phyloP scores from a whole-genome alignment of 2,888 invertebrate species.

The Leucania comma region DNA sequence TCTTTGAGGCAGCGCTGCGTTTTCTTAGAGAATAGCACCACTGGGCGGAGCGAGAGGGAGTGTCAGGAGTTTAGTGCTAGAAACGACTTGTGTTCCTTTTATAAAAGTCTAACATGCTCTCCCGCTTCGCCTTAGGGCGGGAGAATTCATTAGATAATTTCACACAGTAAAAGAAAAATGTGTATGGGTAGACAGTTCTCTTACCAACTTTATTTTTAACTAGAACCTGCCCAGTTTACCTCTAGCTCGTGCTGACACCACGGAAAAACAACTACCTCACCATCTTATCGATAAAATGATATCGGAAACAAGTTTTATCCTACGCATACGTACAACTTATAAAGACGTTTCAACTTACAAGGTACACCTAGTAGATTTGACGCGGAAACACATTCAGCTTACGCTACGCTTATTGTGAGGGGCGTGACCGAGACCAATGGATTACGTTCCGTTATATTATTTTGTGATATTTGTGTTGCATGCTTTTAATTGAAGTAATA shows the following conservation, averaged over 20 bases:
- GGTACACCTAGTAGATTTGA: conserved; percentile 34
- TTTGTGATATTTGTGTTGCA: conserved; percentile 38
- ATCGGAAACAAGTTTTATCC: conserved; percentile 51
- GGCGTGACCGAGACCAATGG: conserved; percentile 54
- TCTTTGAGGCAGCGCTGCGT: too few species aligned
- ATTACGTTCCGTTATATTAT: conserved; percentile 34
- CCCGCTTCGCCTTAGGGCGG: too few species aligned
- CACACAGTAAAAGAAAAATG: too few species aligned
- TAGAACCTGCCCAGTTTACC: conserved; percentile 3
- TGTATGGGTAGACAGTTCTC: too few species aligned
- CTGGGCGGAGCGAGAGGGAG: too few species aligned
- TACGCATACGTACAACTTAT: conserved; percentile 40
- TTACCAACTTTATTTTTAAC: neutral
- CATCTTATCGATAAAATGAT: conserved; percentile 22
- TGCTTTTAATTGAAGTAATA: conserved; percentile 23
- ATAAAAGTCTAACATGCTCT: too few species aligned
- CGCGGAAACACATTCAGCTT: conserved; percentile 44
- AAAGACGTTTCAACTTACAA: conserved; percentile 38
- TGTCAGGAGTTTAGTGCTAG: too few species aligned
- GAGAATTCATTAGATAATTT: too few species aligned
- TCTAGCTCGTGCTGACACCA: conserved; percentile 3
- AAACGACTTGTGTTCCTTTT: too few species aligned
- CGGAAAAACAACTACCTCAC: conserved; percentile 14
- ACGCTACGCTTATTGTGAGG: conserved; percentile 32
- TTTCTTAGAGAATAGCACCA: too few species aligned